Evolutionary conservation across 2,113 vertebrate species (phyloP), one percentile per base, ranked within the genome.

Genomic region (Equus quagga): DNA sequence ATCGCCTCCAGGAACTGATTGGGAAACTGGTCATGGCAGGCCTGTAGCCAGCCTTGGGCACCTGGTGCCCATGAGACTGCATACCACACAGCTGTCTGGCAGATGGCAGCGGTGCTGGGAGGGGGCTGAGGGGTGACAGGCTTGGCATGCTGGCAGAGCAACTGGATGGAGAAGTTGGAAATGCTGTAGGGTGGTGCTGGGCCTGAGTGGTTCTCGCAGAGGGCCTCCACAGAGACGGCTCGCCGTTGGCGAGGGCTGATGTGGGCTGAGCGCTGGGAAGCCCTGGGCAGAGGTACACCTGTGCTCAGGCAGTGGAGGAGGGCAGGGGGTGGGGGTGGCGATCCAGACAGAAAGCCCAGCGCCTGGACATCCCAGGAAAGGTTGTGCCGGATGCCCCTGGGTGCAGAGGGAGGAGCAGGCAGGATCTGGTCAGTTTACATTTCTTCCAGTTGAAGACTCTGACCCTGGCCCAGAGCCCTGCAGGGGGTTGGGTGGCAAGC

Each of bases 371-470:
- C 99, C 99, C 99, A 99, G 17, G 99, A 99, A 97, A 99, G 97
- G 89, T 99, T 99, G 95, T 99, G 99, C 78, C 98, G 98, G 96
- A 99, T 98, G 17, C 99, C 99, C 99, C 99, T 99, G 95, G n/a
- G 98, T 89, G 9, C 26, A 97, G n/a, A 97, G 76, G 62, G 87
- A 95, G 80, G 70, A 94, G 84, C 49, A 96, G 80, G 84, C 56
- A 82, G 78, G 70, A 51, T 62, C 54, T 76, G 62, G 70, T 97
- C 65, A 96, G 93, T 84, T 86, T 81, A 56, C 6, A 19, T 85
- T 90, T 84, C 18, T 60, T 95, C 26, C 41, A 78, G 41, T 19
- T 76, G 46, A 69, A 91, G 82, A 41, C 41, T 75, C 73, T 96
- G 51, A 86, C 73, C 78, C 91, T 86, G 85, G 23, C 93, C 54